Base-by-base conservation (phyloP, 2,888 invertebrate genomes). In the Oligia strigilis region DNA sequence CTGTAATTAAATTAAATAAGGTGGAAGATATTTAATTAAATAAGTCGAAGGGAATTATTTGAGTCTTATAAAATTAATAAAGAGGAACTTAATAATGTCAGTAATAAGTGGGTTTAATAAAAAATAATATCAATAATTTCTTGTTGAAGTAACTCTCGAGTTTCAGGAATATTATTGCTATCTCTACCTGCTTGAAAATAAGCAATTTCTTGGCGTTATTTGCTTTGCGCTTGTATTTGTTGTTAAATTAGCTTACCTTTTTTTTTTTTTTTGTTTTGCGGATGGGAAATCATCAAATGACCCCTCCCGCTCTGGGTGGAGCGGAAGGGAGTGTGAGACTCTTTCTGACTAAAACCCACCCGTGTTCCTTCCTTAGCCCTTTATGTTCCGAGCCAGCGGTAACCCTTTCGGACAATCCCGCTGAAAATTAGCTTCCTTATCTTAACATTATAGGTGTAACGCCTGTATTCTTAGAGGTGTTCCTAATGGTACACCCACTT, bases 51-150 rank as follows among this genome's bases (percentile, higher is more conserved):
- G 13, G 6, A 17, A 40, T 46, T 73, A 69, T 46, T 60, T 70
- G 17, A 73, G 14, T 58, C 8, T 83, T 60, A 29, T 29, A 23
- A 60, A 43, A 52, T 70, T 36, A 71, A 80, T 66, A 69, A 49
- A 69, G 23, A 83, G 8, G 43, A 77, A 52, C 19, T 69, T 49
- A 72, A 52, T 73, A 8, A 65, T 46, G 29, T 6, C 0, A 46
- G 1, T 71, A 64, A 58, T n/a, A 49, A 49, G 2, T n/a, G 46
- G 4, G 14, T 9, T 40, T 66, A 46, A 36, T 29, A 19, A 40
- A 40, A 3, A 36, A 36, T 5, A 49, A 14, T 49, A 49, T 49
- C 2, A 40, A 49, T 8, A 66, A 36, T 58, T 46, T 14, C 5
- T 77, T 40, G 3, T 49, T 36, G 14, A 40, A 58, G 46, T 40